Evolutionary conservation across 2,113 vertebrate genomes (phyloP).

Genomic region (Morone saxatilis): DNA sequence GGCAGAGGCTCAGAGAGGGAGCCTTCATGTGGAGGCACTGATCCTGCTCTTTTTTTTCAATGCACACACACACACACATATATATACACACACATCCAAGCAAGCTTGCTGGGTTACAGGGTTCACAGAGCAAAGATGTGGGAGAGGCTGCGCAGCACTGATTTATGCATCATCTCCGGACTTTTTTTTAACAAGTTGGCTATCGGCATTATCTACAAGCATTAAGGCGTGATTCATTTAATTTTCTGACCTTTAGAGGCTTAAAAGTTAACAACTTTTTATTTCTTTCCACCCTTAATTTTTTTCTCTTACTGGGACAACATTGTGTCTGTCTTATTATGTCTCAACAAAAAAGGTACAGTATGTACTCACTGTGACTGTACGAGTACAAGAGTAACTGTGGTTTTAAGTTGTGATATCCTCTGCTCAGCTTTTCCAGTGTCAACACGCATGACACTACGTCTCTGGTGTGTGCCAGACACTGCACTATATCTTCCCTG

Average conservation of each 20-base stretch:
- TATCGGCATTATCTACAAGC: slow-evolving; percentile 16
- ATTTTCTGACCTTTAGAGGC: slow-evolving; percentile 13
- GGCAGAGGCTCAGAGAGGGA: slow-evolving; percentile 48
- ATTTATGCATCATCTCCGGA: slow-evolving; percentile 37
- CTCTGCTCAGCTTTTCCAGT: not conserved
- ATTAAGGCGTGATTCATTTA: not conserved
- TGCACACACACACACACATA: not conserved
- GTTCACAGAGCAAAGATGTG: slow-evolving; percentile 42
- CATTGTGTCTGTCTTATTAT: not conserved
- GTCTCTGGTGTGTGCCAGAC: not conserved
- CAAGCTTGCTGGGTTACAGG: slow-evolving; percentile 21
- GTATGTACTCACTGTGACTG: not conserved
- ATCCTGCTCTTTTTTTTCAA: slow-evolving; percentile 25
- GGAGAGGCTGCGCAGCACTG: slow-evolving; percentile 32
- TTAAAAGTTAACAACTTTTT: not conserved
- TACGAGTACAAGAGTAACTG: not conserved
- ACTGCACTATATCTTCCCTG: not conserved
- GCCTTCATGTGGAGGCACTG: slow-evolving; percentile 62
- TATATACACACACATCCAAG: too few species aligned
- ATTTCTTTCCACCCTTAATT: not conserved
- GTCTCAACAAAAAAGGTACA: not conserved
- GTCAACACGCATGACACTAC: slow-evolving; percentile 8
- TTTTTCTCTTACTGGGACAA: not conserved
- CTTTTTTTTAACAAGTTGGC: slow-evolving; percentile 24
- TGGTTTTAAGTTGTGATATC: not conserved